Base-by-base conservation (phyloP, 1,140 invertebrate genomes). In the Matsumurasca onukii region DNA sequence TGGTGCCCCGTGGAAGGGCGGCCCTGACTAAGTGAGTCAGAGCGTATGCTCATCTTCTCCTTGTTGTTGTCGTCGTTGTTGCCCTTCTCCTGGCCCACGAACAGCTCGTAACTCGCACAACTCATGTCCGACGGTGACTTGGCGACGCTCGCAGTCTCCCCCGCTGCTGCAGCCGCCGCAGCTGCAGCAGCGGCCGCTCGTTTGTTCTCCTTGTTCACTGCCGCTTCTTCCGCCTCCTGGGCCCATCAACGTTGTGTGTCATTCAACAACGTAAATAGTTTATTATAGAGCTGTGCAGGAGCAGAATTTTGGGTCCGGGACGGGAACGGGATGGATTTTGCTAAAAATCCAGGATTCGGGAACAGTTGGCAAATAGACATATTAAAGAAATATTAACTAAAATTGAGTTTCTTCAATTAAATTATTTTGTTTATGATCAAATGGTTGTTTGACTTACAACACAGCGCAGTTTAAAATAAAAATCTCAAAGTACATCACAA, bases 91-190 rank as follows among this genome's bases (percentile, higher is more conserved):
- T 93, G 91, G 69, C 89, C 90, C 62, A 93, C 90, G 81, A 93
- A 95, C 59, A 94, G 82, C 80, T 95, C 93, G 81, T 95, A 95
- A 79, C 93, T 94, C 74, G 91, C 89, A 77, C 91, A 92, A 17
- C 93, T 95, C 78, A 91, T 93, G 76, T 90, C 90, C 45, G 93
- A 95, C 9, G 93, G 92, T 31, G 93, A 94, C 79, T 95, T 94
- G 68, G 88, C 86, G 70, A 88, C 85, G 52, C 82, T 79, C 1
- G 83, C 84, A 65, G 80, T 77, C 73, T 79, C 72, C 15, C 76
- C 77, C 76, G 83, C 64, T 76, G 80, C 72, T 74, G 81, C 70
- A 24, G 84, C 84, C 27, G 86, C 87, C 51, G 77, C 78, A 3
- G 73, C 76, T 65, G 84, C 85, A 72, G 86, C 87, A 13, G 84